Evolutionary conservation across 2,113 vertebrate species (phyloP), one percentile per base, ranked within the genome.

Genomic region (Orthonyx spaldingii): DNA sequence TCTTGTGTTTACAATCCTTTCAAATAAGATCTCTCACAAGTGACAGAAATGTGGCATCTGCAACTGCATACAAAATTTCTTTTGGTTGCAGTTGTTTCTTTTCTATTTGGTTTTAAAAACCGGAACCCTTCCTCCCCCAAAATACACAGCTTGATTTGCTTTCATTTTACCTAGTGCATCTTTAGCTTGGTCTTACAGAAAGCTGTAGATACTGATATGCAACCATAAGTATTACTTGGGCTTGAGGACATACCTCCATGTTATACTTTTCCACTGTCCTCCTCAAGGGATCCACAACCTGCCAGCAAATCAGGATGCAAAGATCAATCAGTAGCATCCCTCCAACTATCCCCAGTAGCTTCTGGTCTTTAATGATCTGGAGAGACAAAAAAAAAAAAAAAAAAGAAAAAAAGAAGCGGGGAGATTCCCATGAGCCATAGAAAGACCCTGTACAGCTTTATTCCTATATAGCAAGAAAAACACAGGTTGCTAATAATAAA

Each of bases 341-440:
- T 63, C 99, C 99, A 57, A 99, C 99, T 49, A 99, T 99, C 96
- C 99, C 99, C 92, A 99, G 97, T 97, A 99, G 97, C 97, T 99
- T 99, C 98, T 99, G 99, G 98, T 99, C 99, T 98, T 99, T 99
- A 97, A 99, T 99, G 97, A 99, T 99, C 99, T 99, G 98, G 84
- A 97, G 95, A 90, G 88, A 92, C 33, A 93, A 70, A 91, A 70
- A 68, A 63, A 69, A 86, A 24, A 42, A 35, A 46, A 50, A 39
- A 63, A 63, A 55, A 35, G 49, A 6, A 33, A 64, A 50, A 65
- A 85, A 91, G n/a, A 30, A 12, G 59, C 33, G n/a, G 72, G 92
- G 61, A 95, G 59, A 94, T 93, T 94, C 76, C 84, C 93, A 93
- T 93, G 88, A 96, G 93, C 77, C 89, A 96, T 6, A 87, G 49